Evolutionary conservation across 2,888 invertebrate species (phyloP).

Genomic region (Priocnemis perturbator): DNA sequence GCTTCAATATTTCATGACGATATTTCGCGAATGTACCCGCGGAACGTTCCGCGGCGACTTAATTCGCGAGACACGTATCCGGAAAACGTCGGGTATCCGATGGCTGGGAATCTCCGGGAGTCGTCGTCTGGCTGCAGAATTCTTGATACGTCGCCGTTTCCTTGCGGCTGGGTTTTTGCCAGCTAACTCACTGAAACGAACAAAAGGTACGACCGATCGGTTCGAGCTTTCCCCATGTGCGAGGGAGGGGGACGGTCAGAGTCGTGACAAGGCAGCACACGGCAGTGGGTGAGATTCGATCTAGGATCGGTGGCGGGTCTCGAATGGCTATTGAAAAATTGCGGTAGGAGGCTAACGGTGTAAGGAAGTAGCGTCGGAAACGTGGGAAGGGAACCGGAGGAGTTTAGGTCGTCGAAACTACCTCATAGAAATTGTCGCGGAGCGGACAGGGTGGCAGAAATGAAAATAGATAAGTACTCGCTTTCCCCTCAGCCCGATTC

Average conservation of each 20-base stretch:
- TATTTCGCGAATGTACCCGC: no score
- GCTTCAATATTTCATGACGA: background rate
- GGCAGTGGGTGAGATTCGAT: constrained; percentile 35
- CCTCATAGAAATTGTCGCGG: constrained; percentile 63
- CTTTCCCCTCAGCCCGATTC: constrained; percentile 15
- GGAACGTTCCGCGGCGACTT: no score
- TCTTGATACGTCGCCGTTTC: constrained; percentile 12
- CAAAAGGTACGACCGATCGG: constrained; percentile 8
- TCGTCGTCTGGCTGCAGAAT: background rate
- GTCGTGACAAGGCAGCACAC: background rate
- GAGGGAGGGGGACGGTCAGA: background rate
- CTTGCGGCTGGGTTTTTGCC: constrained; percentile 22
- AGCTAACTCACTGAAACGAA: constrained; percentile 27
- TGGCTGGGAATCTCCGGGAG: background rate
- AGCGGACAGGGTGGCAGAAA: constrained; percentile 16
- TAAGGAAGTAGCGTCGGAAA: constrained; percentile 10
- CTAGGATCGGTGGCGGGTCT: constrained; percentile 39
- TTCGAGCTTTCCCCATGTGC: constrained; percentile 11
- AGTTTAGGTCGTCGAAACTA: constrained; percentile 40
- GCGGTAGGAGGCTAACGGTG: constrained; percentile 17
- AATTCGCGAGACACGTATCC: background rate
- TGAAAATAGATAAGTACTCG: background rate
- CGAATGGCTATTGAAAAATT: constrained; percentile 62
- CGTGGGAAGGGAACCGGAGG: background rate
- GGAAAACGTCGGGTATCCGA: background rate